Evolutionary conservation across 2,797 vertebrate species (phyloP), one percentile per base, ranked within the genome.

Genomic region (Takifugu rubripes): DNA sequence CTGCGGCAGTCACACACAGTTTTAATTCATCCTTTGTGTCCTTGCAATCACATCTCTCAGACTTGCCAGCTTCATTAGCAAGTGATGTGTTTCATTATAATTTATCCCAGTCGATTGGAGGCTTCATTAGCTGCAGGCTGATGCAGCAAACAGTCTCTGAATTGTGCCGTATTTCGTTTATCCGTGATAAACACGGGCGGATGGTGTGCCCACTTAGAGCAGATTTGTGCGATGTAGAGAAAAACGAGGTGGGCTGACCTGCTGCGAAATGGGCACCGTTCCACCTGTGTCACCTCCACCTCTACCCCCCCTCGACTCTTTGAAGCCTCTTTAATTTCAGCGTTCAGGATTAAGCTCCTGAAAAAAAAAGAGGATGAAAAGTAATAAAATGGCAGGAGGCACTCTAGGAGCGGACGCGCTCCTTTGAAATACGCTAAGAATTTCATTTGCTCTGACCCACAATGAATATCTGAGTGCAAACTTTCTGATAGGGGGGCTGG

Each of bases 41-140:
- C 65, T 56, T 48, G 43, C 68, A 66, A 68, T 72, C 61, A 49
- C 57, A 65, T 82, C 74, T 82, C 72, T 69, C 61, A 58, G 57
- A 81, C 61, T 64, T 76, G 78, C 75, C 73, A 69, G 70, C 79
- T 83, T 88, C 84, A 84, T 89, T 90, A 87, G 76, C 71, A 64
- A 75, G 66, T 52, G 74, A 81, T 78, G 81, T 26, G 69, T 88
- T 83, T 80, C 70, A 79, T 86, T 86, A 82, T 86, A 86, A 86
- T 88, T 87, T 84, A 88, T 88, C 72, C 54, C 64, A n/a, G 67
- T 74, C 72, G 70, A 60, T 87, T 62, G 77, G 85, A 81, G 79
- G 75, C 79, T 71, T 82, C 76, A 81, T 87, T 91, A 84, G 75
- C 82, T 73, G 64, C 59, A 61, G 61, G 79, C 73, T 74, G 69